Evolutionary conservation across 2,113 vertebrate species (phyloP).

Genomic region (Euleptes europaea): DNA sequence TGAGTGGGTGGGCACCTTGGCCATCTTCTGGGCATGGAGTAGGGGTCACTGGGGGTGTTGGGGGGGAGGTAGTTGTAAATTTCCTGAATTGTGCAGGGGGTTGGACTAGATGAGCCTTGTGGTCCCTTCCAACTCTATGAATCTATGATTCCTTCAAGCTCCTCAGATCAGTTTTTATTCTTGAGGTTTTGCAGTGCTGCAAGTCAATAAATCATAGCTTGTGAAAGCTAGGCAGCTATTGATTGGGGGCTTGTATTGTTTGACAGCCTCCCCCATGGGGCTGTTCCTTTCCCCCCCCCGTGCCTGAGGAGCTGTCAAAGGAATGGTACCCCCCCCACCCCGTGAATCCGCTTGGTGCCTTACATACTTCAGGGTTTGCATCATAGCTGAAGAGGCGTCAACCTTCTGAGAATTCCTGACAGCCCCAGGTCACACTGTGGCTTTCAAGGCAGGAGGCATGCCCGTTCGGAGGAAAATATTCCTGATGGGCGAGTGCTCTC

Average conservation of each 20-base stretch:
- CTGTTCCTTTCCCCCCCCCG: slow-evolving; percentile 1
- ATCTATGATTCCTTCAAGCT: not conserved
- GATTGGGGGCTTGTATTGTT: not conserved
- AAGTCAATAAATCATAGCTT: not conserved
- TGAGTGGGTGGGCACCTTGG: no score
- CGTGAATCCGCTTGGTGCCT: not conserved
- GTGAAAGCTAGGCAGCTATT: not conserved
- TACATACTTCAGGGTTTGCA: slow-evolving; percentile 36
- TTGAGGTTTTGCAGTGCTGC: not conserved
- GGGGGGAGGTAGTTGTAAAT: no score
- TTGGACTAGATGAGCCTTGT: no score
- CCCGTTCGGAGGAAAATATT: not conserved
- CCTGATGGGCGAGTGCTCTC: not conserved
- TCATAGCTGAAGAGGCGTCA: slow-evolving; percentile 38
- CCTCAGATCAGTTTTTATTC: not conserved
- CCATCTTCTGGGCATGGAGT: no score
- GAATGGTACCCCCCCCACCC: not conserved
- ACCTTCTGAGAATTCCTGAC: slow-evolving; percentile 41
- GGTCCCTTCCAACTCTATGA: no score
- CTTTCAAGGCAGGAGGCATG: not conserved
- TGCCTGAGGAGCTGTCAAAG: not conserved
- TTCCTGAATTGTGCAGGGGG: no score
- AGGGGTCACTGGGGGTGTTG: no score
- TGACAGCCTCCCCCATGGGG: not conserved
- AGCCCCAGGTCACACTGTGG: slow-evolving; percentile 22